These are phyloP conservation scores for Ectropis crepuscularia DNA, from an alignment of 2,888 invertebrate species.

Conservation along the genomic window DNA sequence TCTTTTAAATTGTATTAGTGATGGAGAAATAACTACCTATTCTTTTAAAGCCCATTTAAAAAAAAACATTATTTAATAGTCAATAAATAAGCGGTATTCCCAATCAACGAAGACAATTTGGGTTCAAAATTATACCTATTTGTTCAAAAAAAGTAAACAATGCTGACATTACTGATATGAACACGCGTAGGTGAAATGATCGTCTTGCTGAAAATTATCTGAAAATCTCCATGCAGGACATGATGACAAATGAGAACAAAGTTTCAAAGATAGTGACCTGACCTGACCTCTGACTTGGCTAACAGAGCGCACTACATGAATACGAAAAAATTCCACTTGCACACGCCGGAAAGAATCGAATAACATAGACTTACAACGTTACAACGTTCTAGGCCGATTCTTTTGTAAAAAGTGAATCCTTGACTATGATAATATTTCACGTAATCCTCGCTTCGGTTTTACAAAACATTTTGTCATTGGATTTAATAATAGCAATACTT, in stretches of 20 bases:
- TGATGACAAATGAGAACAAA: constrained; percentile 20
- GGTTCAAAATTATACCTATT: not conserved
- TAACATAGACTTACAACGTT: not conserved
- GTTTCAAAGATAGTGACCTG: constrained; percentile 3
- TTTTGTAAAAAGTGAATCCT: constrained; percentile 23
- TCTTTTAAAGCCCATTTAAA: not conserved
- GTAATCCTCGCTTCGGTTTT: not conserved
- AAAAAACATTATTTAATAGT: constrained; percentile 1
- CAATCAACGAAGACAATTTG: not conserved
- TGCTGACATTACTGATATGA: not conserved
- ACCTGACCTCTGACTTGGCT: constrained; percentile 9
- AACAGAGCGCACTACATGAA: not conserved
- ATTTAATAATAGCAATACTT: constrained; percentile 30
- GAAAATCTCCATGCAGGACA: constrained; percentile 7
- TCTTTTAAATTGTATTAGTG: too few relatives aligned
- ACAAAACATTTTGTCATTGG: constrained; percentile 27
- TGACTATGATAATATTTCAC: constrained; percentile 27
- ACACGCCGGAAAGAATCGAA: not conserved
- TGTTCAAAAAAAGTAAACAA: constrained; percentile 3
- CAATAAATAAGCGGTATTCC: not conserved
- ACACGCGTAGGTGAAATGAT: constrained; percentile 14
- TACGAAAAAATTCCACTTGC: not conserved
- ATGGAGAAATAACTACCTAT: not conserved
- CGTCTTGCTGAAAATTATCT: constrained; percentile 2
- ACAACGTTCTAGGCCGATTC: not conserved